Conservation (phyloP, 2,888 invertebrate species). For the Darwinula stevensoni region DNA sequence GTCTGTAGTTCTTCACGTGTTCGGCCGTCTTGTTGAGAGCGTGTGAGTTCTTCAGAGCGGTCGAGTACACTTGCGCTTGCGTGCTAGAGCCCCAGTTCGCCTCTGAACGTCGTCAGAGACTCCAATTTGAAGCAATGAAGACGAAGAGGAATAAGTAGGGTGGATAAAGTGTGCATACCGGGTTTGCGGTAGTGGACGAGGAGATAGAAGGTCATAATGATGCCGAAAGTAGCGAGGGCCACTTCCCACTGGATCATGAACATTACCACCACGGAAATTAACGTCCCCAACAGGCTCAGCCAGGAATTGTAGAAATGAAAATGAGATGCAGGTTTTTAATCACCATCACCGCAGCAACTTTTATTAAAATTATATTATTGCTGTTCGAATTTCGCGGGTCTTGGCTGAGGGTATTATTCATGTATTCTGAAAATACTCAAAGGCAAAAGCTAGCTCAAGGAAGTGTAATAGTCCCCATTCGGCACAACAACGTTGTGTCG, state of each 20-base stretch:
- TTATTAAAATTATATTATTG: no score
- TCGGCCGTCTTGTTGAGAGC: conserved; percentile 66
- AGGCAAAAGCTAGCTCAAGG: no score
- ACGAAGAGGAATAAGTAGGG: no score
- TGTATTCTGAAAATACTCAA: no score
- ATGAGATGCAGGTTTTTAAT: no score
- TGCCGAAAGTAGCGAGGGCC: conserved; percentile 63
- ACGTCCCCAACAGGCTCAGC: conserved; percentile 52
- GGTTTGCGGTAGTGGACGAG: conserved; percentile 80
- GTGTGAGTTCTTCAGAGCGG: conserved; percentile 55
- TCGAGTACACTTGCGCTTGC: conserved; percentile 83
- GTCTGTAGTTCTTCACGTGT: conserved; percentile 92
- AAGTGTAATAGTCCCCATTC: no score
- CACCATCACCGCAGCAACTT: no score
- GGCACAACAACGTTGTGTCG: no score
- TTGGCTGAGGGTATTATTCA: no score
- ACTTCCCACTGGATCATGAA: conserved; percentile 76
- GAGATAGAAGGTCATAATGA: conserved; percentile 62
- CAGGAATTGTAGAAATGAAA: conserved; percentile 70
- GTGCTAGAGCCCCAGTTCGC: conserved; percentile 95
- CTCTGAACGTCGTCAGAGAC: no score
- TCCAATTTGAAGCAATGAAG: no score
- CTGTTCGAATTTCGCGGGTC: no score
- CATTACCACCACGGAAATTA: conserved; percentile 65
- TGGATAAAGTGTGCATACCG: conserved; percentile 26